Conservation (phyloP, 2,113 vertebrate species). For the Menidia beryllina region DNA sequence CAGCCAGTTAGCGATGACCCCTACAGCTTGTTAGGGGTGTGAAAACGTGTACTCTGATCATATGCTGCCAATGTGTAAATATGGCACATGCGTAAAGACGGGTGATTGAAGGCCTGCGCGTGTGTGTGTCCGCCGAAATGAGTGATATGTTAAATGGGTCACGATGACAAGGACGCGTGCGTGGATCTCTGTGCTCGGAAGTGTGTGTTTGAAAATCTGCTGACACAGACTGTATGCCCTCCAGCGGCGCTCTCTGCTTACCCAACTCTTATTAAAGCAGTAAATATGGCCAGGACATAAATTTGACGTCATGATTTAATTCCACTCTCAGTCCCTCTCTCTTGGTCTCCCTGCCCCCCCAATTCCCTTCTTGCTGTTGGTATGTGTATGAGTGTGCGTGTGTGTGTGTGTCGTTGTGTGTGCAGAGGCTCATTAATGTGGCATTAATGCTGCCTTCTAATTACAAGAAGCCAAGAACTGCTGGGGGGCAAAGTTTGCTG, state of each 20-base stretch:
- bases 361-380: neutral
- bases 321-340: conserved; percentile 27
- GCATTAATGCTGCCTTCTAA: conserved; percentile 73
- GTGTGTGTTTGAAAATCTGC: conserved; percentile 70
- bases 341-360: conserved; percentile 26
- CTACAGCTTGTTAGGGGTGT: conserved; percentile 32
- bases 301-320: conserved; percentile 77
- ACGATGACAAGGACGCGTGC: conserved; percentile 45
- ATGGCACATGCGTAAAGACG: conserved; percentile 37
- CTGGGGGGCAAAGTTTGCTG: conserved; percentile 66
- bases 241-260: conserved; percentile 72
- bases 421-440: conserved; percentile 68
- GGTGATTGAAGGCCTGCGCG: conserved; percentile 42
- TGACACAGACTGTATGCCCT: conserved; percentile 76
- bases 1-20: conserved; percentile 38
- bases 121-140: conserved; percentile 39
- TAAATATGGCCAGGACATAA: conserved; percentile 76
- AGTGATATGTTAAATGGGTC: conserved; percentile 73
- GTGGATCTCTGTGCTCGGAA: conserved; percentile 5
- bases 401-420: conserved; percentile 14
- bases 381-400: neutral
- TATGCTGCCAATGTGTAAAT: conserved; percentile 34
- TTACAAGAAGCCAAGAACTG: conserved; percentile 68
- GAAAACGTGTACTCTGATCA: neutral
- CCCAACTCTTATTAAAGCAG: conserved; percentile 78